Conservation (phyloP, 2,888 invertebrate genomes). For the Drosophila tanythrix region DNA sequence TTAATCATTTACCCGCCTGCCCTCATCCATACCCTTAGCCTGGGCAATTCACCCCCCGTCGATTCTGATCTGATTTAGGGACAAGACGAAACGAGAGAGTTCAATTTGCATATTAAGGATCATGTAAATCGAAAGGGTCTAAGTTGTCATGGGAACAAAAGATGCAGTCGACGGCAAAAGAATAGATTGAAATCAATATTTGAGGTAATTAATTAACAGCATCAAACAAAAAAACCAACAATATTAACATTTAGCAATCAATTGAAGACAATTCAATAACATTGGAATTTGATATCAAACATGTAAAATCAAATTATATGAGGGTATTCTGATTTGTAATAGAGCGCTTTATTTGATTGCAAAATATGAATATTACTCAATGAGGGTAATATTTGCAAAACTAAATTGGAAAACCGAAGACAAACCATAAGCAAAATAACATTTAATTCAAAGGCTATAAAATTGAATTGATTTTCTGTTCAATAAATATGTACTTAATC, state of each 20-base stretch:
- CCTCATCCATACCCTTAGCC: conserved; percentile 41
- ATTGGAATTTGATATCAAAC: conserved; percentile 17
- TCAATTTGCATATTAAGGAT: conserved; percentile 70
- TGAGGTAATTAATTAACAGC: conserved; percentile 80
- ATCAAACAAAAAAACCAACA: conserved; percentile 51
- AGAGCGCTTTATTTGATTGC: background rate
- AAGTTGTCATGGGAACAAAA: conserved; percentile 79
- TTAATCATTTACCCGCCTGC: conserved; percentile 48
- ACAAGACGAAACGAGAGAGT: conserved; percentile 31
- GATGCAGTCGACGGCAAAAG: conserved; percentile 56
- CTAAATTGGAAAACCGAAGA: background rate
- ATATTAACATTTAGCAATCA: conserved; percentile 73
- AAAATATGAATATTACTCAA: conserved; percentile 2
- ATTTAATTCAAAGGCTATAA: background rate
- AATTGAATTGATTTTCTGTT: background rate
- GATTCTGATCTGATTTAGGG: conserved; percentile 57
- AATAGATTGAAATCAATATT: conserved; percentile 77
- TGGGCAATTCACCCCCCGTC: conserved; percentile 60
- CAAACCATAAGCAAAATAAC: background rate
- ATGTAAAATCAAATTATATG: conserved; percentile 28
- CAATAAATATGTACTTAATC: background rate
- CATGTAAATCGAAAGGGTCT: conserved; percentile 50
- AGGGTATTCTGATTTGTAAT: conserved; percentile 16
- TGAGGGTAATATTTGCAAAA: background rate
- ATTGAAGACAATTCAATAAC: conserved; percentile 65